phyloP scores from a whole-genome alignment of 2,797 vertebrate species.

The Sitta carolinensis region DNA sequence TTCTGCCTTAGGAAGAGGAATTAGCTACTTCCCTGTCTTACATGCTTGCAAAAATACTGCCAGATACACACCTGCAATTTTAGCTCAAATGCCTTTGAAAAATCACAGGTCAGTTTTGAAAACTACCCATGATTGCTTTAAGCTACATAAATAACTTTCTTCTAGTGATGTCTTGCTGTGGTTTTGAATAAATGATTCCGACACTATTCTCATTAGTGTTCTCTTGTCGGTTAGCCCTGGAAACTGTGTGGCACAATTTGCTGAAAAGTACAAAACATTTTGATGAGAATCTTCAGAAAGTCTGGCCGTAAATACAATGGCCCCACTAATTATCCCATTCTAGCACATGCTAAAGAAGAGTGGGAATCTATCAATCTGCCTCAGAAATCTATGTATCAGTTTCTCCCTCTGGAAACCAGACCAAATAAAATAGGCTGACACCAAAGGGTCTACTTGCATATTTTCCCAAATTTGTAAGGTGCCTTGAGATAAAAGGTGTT shows the following conservation, averaged over 20 bases:
- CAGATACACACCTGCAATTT: background rate
- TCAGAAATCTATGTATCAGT: background rate
- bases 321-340: background rate
- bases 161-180: background rate
- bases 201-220: background rate
- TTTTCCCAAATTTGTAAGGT: background rate
- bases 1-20: background rate
- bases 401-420: background rate
- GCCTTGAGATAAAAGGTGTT: background rate
- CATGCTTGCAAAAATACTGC: background rate
- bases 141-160: background rate
- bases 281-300: background rate
- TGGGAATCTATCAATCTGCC: background rate
- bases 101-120: background rate
- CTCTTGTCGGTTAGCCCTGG: background rate
- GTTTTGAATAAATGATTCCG: background rate
- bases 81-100: background rate
- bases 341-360: background rate
- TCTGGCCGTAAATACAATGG: background rate
- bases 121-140: background rate
- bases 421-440: background rate
- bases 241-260: background rate
- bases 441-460: background rate
- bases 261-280: background rate
- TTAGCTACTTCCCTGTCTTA: background rate